Evolutionary conservation across 30 jellyfish, hydroid and myxozoan species (phyloP).

Genomic region (Aurelia sp.): DNA sequence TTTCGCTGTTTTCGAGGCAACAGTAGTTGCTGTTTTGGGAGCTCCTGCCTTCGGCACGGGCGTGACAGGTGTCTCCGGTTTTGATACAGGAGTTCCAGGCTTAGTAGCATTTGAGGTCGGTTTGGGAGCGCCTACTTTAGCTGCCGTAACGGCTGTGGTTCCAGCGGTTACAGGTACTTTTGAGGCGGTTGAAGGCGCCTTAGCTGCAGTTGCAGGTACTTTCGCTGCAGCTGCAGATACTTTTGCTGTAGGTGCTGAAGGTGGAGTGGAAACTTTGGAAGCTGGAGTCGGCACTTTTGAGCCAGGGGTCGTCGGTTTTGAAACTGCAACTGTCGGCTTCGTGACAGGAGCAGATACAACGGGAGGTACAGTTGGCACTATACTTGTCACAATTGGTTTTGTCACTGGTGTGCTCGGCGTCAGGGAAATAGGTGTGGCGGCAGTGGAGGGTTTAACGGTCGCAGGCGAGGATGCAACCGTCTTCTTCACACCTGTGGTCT

Average conservation of each 20-base stretch:
- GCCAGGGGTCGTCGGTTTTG: constrained; percentile 30
- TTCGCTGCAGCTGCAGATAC: constrained; percentile 46
- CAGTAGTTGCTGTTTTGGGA: background rate
- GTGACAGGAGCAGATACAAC: constrained; percentile 24
- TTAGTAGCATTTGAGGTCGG: background rate
- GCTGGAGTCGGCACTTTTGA: constrained; percentile 41
- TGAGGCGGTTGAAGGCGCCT: background rate
- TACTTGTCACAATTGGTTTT: background rate
- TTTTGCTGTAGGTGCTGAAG: constrained; percentile 64
- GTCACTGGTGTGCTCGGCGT: background rate
- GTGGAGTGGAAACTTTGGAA: background rate
- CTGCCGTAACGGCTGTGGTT: constrained; percentile 44
- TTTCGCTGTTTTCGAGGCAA: background rate
- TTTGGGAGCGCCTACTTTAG: background rate
- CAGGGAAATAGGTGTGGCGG: constrained; percentile 28
- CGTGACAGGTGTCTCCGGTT: background rate
- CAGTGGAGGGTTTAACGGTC: constrained; percentile 37
- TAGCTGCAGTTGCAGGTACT: constrained; percentile 57
- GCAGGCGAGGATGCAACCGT: constrained; percentile 7
- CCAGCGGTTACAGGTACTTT: constrained; percentile 38
- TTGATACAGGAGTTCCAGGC: background rate
- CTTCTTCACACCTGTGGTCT: background rate
- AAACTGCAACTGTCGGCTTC: constrained; percentile 29
- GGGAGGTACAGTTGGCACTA: constrained; percentile 3
- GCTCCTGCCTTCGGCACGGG: background rate